Evolutionary conservation across 2,797 vertebrate species (phyloP), one percentile per base, ranked within the genome.

Genomic region (Thamnophis elegans): DNA sequence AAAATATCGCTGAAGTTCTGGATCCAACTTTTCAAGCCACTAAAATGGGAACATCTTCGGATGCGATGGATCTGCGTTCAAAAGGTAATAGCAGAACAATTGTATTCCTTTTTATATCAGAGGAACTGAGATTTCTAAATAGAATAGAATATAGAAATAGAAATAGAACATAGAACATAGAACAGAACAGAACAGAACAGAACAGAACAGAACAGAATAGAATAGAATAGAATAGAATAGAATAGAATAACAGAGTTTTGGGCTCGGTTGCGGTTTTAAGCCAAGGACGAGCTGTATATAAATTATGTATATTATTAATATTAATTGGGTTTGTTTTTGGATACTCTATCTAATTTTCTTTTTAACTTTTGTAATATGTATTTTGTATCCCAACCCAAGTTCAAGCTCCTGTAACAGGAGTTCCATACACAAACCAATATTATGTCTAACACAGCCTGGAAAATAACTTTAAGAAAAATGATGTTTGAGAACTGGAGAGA

Each of bases 1-100:
- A 95, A 86, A 98, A 98, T 95, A 97, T 98, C 3, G 98, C 97
- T 2, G 97, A 98, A 94, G 98, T 98, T 89, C 95, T 98, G 36
- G 98, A 98, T 91, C 98, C 98, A 0, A 98, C 98, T 3, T 78
- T 98, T 98, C 95, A 98, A 97, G 89, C 73, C 9, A 95, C 96
- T 62, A 96, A 96, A 93, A 97, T 94, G n/a, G 94, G 96, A 97
- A 3, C 87, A 54, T 28, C 55, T 95, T 58, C 89, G 55, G 93
- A 90, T 36, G 96, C 59, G 59, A 94, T 36, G 28, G 32, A 85
- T 25, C 51, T 32, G 22, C 87, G 90, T 47, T 90, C 93, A 1
- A 93, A 65, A 94, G 95, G 94, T 92, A 94, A 58, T 88, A 91
- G 58, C 16, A 22, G 3, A 20, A 5, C 5, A 22, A 32, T 47